Percentiles rank a stretch among this genome's conserved stretches.
phyloP scores from a whole-genome alignment of 2,888 invertebrate species.

The Steinernema hermaphroditum region DNA sequence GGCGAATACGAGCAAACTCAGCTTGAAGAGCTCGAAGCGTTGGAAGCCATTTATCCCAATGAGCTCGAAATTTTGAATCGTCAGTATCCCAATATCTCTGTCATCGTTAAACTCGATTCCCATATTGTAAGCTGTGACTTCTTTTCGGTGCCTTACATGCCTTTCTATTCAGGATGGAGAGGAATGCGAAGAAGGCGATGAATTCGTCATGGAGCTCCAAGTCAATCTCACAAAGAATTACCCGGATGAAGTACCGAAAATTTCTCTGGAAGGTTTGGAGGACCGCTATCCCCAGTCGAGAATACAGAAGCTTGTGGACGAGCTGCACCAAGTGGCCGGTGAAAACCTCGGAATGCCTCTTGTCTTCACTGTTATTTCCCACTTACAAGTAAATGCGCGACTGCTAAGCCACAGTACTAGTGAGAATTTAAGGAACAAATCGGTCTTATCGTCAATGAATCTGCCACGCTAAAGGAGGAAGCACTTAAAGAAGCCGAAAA shows the following conservation, averaged over 20 bases:
- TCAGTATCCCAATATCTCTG: neutral
- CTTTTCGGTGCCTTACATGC: neutral
- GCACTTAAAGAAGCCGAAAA: constrained; percentile 46
- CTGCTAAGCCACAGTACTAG: too few relatives aligned
- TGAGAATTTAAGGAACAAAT: neutral
- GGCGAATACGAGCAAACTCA: neutral
- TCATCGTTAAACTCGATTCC: neutral
- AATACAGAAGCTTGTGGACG: constrained; percentile 11
- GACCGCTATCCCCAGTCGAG: neutral
- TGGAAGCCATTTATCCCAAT: neutral
- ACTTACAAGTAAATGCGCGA: neutral
- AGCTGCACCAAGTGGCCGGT: constrained; percentile 71
- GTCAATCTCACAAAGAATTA: neutral
- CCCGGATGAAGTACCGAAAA: constrained; percentile 2
- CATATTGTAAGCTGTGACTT: constrained; percentile 6
- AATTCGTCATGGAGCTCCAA: neutral
- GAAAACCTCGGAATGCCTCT: constrained; percentile 95
- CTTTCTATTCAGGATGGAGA: neutral
- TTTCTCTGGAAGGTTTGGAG: neutral
- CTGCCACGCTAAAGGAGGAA: constrained; percentile 38
- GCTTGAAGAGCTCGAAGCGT: neutral
- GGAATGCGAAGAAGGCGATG: neutral
- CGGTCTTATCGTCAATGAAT: neutral
- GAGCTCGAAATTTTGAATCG: constrained; percentile 5
- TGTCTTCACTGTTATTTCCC: constrained; percentile 70